These are phyloP conservation scores for Arctocebus calabarensis DNA, from an alignment of 2,797 vertebrate species.

Conservation along the genomic window DNA sequence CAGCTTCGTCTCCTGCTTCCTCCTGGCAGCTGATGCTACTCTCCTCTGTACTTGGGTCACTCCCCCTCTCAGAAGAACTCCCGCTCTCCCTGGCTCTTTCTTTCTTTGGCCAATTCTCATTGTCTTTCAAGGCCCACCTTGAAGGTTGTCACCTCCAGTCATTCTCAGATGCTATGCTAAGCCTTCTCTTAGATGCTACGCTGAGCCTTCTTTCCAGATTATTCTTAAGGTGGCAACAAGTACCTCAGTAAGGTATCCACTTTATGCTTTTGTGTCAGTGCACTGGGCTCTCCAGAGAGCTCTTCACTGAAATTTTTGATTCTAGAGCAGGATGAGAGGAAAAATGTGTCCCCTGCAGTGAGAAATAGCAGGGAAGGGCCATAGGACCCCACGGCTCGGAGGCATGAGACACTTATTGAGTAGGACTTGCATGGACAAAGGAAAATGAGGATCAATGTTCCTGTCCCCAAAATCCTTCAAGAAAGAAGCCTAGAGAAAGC, in stretches of 20 bases:
- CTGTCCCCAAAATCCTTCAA: neutral
- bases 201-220: neutral
- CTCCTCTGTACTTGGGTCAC: rapidly evolving
- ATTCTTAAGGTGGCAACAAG: neutral
- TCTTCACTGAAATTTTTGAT: neutral
- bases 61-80: neutral
- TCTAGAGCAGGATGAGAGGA: neutral
- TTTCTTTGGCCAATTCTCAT: neutral
- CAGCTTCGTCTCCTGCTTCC: neutral
- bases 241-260: neutral
- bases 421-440: neutral
- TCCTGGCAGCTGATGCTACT: rapidly evolving
- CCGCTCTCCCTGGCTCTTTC: neutral
- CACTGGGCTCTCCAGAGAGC: neutral
- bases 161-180: neutral
- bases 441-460: neutral
- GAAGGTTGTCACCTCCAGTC: neutral
- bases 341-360: neutral
- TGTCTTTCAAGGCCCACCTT: neutral
- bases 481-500: neutral
- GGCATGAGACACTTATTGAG: neutral
- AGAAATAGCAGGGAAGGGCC: neutral
- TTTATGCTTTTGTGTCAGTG: neutral
- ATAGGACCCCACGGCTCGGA: neutral
- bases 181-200: neutral